Evolutionary conservation across 2,888 invertebrate genomes (phyloP), one percentile per base, ranked within the genome.

Genomic region (Syrphus vitripennis): DNA sequence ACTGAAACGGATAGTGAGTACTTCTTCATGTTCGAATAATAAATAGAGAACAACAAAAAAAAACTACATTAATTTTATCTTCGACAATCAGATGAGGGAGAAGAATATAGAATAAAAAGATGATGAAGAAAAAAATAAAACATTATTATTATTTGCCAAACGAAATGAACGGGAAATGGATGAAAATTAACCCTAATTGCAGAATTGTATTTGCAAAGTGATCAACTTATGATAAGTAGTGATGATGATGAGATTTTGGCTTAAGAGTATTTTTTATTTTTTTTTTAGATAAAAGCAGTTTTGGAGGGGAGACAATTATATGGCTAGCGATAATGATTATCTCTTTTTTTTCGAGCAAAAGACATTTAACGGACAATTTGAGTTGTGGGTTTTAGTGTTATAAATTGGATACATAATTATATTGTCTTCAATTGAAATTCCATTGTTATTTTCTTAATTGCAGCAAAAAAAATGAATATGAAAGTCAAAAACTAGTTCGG

Each of bases 131-230:
- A 40, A 37, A n/a, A 10, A n/a, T n/a, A n/a, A n/a, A 34, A 6
- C 34, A 12, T 10, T 9, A 26, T 7, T 12, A 9, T 5, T 9
- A 37, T 61, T 40, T 16, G 5, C 16, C 42, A 10, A 57, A 29
- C 7, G 7, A 67, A 74, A 53, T 53, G 61, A 80, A 74, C 79
- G 79, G 83, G 83, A 88, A 88, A 88, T 89, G 87, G 74, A 71
- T 67, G 67, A 80, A 87, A 88, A 88, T 88, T 88, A 88, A 88
- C 88, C 88, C 88, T 87, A 88, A 88, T 87, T 87, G 79, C 63
- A 72, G 74, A 65, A 63, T 61, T 34, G 16, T 50, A 50, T 50
- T 67, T 67, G 45, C 55, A 50, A 53, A 53, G 19, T 48, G 80
- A 71, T 59, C 75, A 70, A 74, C 57, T 74, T 72, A 31, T 72